Evolutionary conservation across 2,113 vertebrate species (phyloP), one percentile per base, ranked within the genome.

Genomic region (Mastomys natalensis): DNA sequence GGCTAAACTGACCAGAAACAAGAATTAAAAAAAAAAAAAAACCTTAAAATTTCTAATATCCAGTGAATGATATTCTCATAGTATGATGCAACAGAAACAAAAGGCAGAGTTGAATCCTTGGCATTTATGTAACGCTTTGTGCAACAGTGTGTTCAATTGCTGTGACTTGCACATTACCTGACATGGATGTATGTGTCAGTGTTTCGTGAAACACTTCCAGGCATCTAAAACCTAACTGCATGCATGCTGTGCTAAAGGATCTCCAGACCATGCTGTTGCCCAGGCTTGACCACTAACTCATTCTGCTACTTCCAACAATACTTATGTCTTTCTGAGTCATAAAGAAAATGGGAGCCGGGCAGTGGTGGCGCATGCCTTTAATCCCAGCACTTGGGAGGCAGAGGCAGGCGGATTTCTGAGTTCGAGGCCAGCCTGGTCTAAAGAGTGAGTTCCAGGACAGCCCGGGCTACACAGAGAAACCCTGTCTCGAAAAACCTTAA

Each of bases 271-370:
- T 70, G 85, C 89, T 80, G 31, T 37, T 58, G 82, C 87, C 37
- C 22, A 62, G 40, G 12, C 3, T 94, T 34, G 62, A 55, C 1
- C 62, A 90, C 48, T 92, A 82, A 87, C 60, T 90, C 40, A 55
- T 37, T 72, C 37, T 88, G 58, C 40, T 94, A 48, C 53, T 95
- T 85, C 92, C 37, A 73, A 17, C 29, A 95, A 90, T 90, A 55
- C 82, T 74, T 94, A 90, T 88, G 86, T 68, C 93, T 96, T 95
- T 95, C 60, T 91, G 64, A 29, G 43, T 93, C 81, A 93, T 85
- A 7, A 94, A 80, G 43, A 64, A 45, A 85, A 24, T 87, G 2
- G 0, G 19, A n/a, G n/a, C n/a, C n/a, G n/a, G n/a, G n/a, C n/a
- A n/a, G n/a, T n/a, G n/a, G n/a, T n/a, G n/a, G n/a, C n/a, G n/a